Evolutionary conservation across 35 echinoderm and acorn worm species (phyloP), one percentile per base, ranked within the genome.

Genomic region (Holothuria glaberrima): DNA sequence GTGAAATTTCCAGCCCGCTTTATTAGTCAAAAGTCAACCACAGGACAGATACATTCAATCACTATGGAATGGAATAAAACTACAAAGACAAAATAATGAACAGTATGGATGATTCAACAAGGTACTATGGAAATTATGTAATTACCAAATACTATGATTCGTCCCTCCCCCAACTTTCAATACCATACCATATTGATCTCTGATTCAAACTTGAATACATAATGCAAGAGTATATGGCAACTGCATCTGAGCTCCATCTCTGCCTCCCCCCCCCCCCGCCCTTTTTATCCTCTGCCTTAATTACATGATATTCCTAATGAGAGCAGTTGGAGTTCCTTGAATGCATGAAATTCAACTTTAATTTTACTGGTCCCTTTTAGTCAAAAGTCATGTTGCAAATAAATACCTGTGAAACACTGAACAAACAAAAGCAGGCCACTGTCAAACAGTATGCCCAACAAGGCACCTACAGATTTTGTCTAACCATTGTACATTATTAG

Each of bases 11-110:
- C 61, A 65, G 61, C 61, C 61, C 27, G 27, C 61, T 65, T 65
- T 65, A 65, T 65, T 65, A 65, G 61, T 65, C 61, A 65, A 65
- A 65, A 65, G 61, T 65, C 61, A 65, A 28, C n/a, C n/a, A n/a
- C 10, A 46, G 44, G 44, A 46, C 44, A 46, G 44, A 5, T 46
- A 46, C 44, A 46, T 46, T 65, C 27, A 65, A 65, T 65, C 61
- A 65, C 61, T 65, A 65, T 65, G 19, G 61, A 65, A 65, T 65
- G 61, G 20, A 65, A 65, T 65, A 65, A 65, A 65, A 28, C 61
- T 65, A 65, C 61, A 65, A 65, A 65, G 61, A 65, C 61, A 65
- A 65, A 65, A 65, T 28, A 65, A 65, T 65, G 61, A 65, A 65
- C 61, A 65, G 19, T 65, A 65, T 65, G 61, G 61, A 65, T 65